These are phyloP conservation scores for Lepidothrix coronata DNA, from an alignment of 2,113 vertebrate species.

Conservation along the genomic window DNA sequence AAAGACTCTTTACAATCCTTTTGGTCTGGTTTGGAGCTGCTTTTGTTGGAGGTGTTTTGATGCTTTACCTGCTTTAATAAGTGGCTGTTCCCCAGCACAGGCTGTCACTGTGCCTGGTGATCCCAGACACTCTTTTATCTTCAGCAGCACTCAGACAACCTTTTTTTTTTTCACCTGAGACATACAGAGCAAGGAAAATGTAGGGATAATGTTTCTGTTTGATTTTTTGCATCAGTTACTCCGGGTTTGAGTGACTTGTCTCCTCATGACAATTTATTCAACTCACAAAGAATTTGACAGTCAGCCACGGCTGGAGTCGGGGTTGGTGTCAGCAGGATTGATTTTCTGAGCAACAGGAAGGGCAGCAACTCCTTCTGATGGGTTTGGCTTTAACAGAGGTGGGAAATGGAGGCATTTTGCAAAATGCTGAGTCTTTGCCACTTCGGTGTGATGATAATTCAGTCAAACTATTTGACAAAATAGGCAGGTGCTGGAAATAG, in stretches of 20 bases:
- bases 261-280: neutral
- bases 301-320: neutral
- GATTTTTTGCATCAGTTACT: neutral
- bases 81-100: neutral
- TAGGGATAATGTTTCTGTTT: neutral
- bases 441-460: neutral
- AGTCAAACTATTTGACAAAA: neutral
- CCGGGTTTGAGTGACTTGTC: neutral
- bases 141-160: neutral
- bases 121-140: slow-evolving; percentile 29
- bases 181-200: neutral
- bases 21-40: neutral
- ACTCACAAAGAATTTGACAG: neutral
- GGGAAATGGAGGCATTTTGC: neutral
- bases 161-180: neutral
- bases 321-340: neutral
- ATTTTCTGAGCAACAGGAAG: neutral
- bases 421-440: neutral
- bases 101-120: slow-evolving; percentile 18
- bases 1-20: neutral
- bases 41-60: slow-evolving; percentile 7
- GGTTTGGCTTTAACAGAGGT: neutral
- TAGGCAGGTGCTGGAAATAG: neutral
- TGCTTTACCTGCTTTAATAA: neutral
- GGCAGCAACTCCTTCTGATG: neutral